These are phyloP conservation scores for Rhizoglyphus robini DNA, from an alignment of 1,140 invertebrate species.

Conservation along the genomic window DNA sequence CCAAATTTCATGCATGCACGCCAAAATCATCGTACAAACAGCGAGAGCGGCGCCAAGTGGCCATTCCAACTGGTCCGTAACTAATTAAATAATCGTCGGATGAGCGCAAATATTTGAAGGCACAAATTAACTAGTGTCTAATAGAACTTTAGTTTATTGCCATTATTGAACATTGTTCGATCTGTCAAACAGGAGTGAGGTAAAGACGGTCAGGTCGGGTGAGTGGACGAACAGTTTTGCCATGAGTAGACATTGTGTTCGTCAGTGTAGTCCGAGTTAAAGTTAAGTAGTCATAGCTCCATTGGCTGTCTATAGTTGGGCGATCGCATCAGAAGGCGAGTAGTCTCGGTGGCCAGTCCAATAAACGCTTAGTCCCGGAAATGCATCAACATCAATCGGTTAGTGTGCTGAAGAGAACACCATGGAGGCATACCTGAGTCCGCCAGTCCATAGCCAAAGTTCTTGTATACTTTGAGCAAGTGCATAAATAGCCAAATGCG, in stretches of 20 bases:
- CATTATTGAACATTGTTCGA: too few relatives aligned
- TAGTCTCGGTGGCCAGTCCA: conserved; percentile 15
- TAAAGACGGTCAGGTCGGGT: too few relatives aligned
- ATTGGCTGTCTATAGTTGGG: background rate
- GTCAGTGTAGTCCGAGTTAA: too few relatives aligned
- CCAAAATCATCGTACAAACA: background rate
- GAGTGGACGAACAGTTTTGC: too few relatives aligned
- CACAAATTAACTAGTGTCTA: too few relatives aligned
- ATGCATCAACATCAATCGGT: background rate
- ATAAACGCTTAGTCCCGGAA: conserved; percentile 7
- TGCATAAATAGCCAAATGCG: conserved; percentile 18
- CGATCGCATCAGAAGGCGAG: conserved; percentile 10
- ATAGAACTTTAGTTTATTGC: too few relatives aligned
- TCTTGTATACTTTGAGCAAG: conserved; percentile 10
- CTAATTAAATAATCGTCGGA: too few relatives aligned
- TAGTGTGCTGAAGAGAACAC: background rate
- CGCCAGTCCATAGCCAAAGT: conserved; percentile 19
- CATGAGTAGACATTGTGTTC: too few relatives aligned
- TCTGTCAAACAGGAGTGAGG: too few relatives aligned
- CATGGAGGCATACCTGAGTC: conserved; percentile 7
- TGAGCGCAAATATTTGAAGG: too few relatives aligned
- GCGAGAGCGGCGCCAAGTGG: background rate
- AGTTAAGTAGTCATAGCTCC: too few relatives aligned
- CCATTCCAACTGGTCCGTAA: too few relatives aligned
- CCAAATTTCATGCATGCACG: background rate